Evolutionary conservation across 2,113 vertebrate species (phyloP), one percentile per base, ranked within the genome.

Genomic region (Stictonetta naevosa): DNA sequence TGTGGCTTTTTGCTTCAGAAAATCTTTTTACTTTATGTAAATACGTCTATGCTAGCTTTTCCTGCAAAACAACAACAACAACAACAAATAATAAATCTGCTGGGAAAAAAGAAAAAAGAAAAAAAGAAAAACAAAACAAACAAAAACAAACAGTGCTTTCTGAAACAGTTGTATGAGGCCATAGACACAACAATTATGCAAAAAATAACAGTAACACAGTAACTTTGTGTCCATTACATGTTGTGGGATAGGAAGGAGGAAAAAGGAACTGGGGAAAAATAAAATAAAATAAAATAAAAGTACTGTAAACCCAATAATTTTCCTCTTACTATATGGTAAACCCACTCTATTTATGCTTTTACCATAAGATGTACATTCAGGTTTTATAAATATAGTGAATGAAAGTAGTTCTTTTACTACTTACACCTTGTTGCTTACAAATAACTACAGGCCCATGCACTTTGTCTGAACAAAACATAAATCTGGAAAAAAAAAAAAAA

Each of bases 391-490:
- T 4, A 42, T 50, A 40, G 1, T 75, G 8, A 58, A 59, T 53
- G 5, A 72, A 80, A 86, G 66, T n/a, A 19, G 5, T 60, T 73
- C 5, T 33, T 83, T 74, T 76, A 38, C 10, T 83, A 14, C 31
- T 90, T 64, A 31, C 2, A 55, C 5, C 29, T 74, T 44, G 10
- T 31, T 78, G 10, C 22, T 52, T 60, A 38, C 17, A 86, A 74
- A 73, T 68, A 13, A 2, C 13, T 86, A 63, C 3, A 22, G 29
- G 38, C 16, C 18, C 4, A 11, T 2, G 0, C 6, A 50, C 5
- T 58, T 10, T 38, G 5, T 59, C 13, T 55, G 42, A 28, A 25
- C 13, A 76, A 46, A 67, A 7, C 10, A 55, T 42, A 50, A 75
- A 28, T n/a, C 56, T 46, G 17, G 56, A 20, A 50, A 25, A 53